Conservation (phyloP, 1,140 invertebrate genomes). For the Sogatella furcifera region DNA sequence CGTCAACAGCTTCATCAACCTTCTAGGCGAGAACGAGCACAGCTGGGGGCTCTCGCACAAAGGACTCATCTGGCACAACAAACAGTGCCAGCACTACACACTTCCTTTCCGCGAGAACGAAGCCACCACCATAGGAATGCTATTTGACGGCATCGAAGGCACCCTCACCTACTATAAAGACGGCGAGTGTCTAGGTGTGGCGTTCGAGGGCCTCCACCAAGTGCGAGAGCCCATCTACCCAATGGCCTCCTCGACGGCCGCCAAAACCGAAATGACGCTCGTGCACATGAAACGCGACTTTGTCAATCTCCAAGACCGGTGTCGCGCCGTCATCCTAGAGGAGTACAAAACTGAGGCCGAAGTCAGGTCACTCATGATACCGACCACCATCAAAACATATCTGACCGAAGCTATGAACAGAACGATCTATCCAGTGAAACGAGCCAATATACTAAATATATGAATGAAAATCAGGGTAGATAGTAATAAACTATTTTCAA, state of each 20-base stretch:
- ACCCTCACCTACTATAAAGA: slow-evolving; percentile 66
- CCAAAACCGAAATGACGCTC: slow-evolving; percentile 61
- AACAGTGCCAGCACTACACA: slow-evolving; percentile 46
- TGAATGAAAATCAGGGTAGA: too few relatives aligned
- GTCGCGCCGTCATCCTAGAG: slow-evolving; percentile 42
- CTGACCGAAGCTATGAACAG: slow-evolving; percentile 34
- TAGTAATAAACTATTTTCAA: too few relatives aligned
- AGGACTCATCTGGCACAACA: slow-evolving; percentile 57
- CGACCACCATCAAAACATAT: slow-evolving; percentile 36
- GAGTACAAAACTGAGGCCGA: slow-evolving; percentile 31
- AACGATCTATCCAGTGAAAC: slow-evolving; percentile 5
- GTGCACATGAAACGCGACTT: slow-evolving; percentile 45
- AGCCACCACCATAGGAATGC: slow-evolving; percentile 48
- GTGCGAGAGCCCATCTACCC: slow-evolving; percentile 54
- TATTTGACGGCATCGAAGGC: slow-evolving; percentile 56
- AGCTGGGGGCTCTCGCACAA: slow-evolving; percentile 67
- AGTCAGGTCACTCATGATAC: slow-evolving; percentile 37
- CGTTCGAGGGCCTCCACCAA: slow-evolving; percentile 42
- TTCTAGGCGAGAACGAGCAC: slow-evolving; percentile 56
- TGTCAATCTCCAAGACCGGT: slow-evolving; percentile 53
- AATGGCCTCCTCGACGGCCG: slow-evolving; percentile 58
- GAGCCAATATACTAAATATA: too few relatives aligned
- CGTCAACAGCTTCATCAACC: slow-evolving; percentile 52
- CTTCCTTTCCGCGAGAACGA: slow-evolving; percentile 58
- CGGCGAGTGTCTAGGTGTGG: slow-evolving; percentile 44